Evolutionary conservation across 2,888 invertebrate genomes (phyloP).

Genomic region (Danaus chrysippus): DNA sequence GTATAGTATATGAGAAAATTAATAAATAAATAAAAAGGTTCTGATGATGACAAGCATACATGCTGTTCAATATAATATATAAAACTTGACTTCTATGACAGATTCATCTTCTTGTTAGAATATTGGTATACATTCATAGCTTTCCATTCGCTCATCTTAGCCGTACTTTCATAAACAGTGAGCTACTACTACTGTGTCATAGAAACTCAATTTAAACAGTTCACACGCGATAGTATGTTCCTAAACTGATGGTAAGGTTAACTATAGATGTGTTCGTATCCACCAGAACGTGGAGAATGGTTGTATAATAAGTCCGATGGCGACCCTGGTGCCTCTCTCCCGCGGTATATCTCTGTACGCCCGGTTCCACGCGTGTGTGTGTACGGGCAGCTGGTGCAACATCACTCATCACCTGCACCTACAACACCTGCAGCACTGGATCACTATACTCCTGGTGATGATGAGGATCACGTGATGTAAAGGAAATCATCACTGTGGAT

Average conservation of each 20-base stretch:
- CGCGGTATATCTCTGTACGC: constrained; percentile 60
- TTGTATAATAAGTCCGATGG: constrained; percentile 59
- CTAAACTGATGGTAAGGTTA: background rate
- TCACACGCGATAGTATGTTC: too few relatives aligned
- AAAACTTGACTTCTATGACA: too few relatives aligned
- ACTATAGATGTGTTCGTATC: background rate
- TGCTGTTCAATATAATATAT: too few relatives aligned
- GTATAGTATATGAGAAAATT: too few relatives aligned
- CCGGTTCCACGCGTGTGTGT: constrained; percentile 65
- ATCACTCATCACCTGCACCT: constrained; percentile 5
- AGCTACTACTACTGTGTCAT: too few relatives aligned
- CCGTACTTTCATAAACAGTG: too few relatives aligned
- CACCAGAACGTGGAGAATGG: constrained; percentile 52
- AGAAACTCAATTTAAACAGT: too few relatives aligned
- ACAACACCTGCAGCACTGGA: background rate
- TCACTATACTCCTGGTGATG: constrained; percentile 1
- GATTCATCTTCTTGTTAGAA: too few relatives aligned
- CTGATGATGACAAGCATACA: too few relatives aligned
- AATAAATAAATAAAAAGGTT: too few relatives aligned
- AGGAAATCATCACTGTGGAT: background rate
- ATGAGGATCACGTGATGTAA: background rate
- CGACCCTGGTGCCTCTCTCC: constrained; percentile 57
- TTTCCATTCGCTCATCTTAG: too few relatives aligned
- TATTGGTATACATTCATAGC: too few relatives aligned
- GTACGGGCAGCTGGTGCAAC: constrained; percentile 57